Percentiles rank a stretch among this genome's conserved stretches.
Evolutionary conservation across 2,888 invertebrate species (phyloP).

Genomic region (Pterostichus madidus): DNA sequence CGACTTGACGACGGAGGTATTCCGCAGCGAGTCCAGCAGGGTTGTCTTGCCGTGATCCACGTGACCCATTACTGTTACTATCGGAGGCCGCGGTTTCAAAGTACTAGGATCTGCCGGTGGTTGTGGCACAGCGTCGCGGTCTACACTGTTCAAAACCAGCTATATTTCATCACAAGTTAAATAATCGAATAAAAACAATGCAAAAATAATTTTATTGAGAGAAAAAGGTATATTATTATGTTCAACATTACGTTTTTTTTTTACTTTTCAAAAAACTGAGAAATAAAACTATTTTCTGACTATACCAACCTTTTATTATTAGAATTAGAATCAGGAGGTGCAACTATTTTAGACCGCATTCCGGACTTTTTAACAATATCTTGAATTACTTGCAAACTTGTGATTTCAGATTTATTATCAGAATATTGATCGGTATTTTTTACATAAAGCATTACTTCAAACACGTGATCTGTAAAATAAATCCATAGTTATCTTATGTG

Average conservation of each 20-base stretch:
- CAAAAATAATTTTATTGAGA: slow-evolving; percentile 69
- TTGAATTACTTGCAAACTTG: slow-evolving; percentile 83
- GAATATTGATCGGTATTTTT: slow-evolving; percentile 81
- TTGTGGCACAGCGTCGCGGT: slow-evolving; percentile 79
- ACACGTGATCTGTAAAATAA: slow-evolving; percentile 80
- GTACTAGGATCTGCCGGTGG: slow-evolving; percentile 84
- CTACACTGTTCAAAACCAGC: slow-evolving; percentile 66
- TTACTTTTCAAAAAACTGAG: too few relatives aligned
- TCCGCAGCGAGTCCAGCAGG: slow-evolving; percentile 91
- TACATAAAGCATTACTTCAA: slow-evolving; percentile 84
- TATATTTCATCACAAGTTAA: too few relatives aligned
- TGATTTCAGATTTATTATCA: slow-evolving; percentile 80
- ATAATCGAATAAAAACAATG: too few relatives aligned
- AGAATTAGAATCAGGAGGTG: slow-evolving; percentile 77
- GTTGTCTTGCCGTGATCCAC: slow-evolving; percentile 99
- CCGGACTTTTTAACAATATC: slow-evolving; percentile 86
- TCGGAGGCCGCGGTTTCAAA: slow-evolving; percentile 89
- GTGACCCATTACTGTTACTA: slow-evolving; percentile 99
- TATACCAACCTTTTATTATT: slow-evolving; percentile 74
- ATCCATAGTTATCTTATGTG: neutral
- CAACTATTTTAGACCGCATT: slow-evolving; percentile 80
- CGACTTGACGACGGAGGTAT: slow-evolving; percentile 90
- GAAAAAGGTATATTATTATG: slow-evolving; percentile 59
- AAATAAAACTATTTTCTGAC: too few relatives aligned
- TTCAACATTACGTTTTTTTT: too few relatives aligned